Conservation (phyloP, 2,113 vertebrate genomes). For the Eulemur macaco region DNA sequence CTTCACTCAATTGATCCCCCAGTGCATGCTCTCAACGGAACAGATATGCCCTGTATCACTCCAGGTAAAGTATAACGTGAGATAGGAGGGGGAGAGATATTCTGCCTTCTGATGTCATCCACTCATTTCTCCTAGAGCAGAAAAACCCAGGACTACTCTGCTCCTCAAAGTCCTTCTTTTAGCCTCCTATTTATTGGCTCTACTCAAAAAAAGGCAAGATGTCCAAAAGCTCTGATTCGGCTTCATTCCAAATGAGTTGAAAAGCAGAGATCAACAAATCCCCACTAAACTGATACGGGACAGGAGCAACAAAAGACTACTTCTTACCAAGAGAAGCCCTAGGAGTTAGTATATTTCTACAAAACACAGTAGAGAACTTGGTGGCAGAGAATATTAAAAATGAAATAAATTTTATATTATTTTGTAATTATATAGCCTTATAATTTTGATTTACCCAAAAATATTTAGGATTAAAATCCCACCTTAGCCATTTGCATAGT, state of each 20-base stretch:
- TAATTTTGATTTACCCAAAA: not conserved
- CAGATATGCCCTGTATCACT: not conserved
- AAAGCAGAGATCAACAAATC: not conserved
- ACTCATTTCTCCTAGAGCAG: not conserved
- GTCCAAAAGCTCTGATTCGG: not conserved
- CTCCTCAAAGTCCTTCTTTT: not conserved
- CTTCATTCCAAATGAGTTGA: not conserved
- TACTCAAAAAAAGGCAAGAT: not conserved
- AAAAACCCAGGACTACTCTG: not conserved
- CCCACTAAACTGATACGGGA: not conserved
- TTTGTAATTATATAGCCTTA: not conserved
- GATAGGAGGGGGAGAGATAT: not conserved
- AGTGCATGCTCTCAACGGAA: not conserved
- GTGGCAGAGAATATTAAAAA: not conserved
- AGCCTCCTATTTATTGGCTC: not conserved
- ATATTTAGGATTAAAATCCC: not conserved
- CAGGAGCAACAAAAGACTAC: not conserved
- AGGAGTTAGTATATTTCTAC: not conserved
- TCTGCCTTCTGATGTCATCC: not conserved
- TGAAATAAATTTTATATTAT: not conserved
- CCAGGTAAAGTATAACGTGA: not conserved
- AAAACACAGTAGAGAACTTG: not conserved
- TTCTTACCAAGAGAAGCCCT: not conserved
- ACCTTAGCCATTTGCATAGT: not conserved
- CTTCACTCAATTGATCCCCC: conserved; percentile 31